Evolutionary conservation across 2,113 vertebrate species (phyloP).

Genomic region (Leptodactylus fuscus): DNA sequence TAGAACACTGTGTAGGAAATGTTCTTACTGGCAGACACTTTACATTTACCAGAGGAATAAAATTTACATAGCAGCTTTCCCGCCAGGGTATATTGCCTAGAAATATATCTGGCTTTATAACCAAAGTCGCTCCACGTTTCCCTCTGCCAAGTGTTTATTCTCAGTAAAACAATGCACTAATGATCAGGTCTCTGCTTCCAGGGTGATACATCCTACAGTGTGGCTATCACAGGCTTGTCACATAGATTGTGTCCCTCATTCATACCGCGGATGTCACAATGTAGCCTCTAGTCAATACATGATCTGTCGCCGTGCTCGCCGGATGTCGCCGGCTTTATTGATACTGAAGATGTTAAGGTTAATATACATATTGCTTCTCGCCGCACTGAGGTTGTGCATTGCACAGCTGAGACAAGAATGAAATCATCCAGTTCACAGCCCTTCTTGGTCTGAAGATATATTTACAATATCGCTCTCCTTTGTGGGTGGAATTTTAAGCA

Average conservation of each 20-base stretch:
- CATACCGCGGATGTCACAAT: slow-evolving; percentile 15
- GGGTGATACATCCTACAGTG: not conserved
- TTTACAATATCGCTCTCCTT: slow-evolving; percentile 63
- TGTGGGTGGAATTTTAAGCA: slow-evolving; percentile 56
- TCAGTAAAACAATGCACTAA: slow-evolving; percentile 39
- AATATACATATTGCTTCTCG: slow-evolving; percentile 61
- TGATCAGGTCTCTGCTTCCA: slow-evolving; percentile 28
- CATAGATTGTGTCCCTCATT: not conserved
- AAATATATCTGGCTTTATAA: slow-evolving; percentile 37
- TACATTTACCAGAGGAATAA: slow-evolving; percentile 46
- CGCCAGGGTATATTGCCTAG: slow-evolving; percentile 35
- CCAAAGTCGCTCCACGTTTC: slow-evolving; percentile 2
- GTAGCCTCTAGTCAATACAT: not conserved
- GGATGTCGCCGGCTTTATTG: slow-evolving; percentile 49
- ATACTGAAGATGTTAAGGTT: slow-evolving; percentile 62
- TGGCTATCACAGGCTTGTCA: not conserved
- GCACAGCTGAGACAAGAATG: slow-evolving; percentile 57
- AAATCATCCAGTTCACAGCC: slow-evolving; percentile 58
- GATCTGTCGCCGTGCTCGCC: slow-evolving; percentile 41
- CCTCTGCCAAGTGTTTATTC: slow-evolving; percentile 33
- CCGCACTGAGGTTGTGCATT: slow-evolving; percentile 59
- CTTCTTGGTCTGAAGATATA: slow-evolving; percentile 60
- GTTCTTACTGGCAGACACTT: slow-evolving; percentile 47
- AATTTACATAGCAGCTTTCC: slow-evolving; percentile 50
- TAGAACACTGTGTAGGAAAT: slow-evolving; percentile 50